These are phyloP conservation scores for Aviceda subcristata DNA, from an alignment of 2,113 vertebrate species.

Conservation along the genomic window DNA sequence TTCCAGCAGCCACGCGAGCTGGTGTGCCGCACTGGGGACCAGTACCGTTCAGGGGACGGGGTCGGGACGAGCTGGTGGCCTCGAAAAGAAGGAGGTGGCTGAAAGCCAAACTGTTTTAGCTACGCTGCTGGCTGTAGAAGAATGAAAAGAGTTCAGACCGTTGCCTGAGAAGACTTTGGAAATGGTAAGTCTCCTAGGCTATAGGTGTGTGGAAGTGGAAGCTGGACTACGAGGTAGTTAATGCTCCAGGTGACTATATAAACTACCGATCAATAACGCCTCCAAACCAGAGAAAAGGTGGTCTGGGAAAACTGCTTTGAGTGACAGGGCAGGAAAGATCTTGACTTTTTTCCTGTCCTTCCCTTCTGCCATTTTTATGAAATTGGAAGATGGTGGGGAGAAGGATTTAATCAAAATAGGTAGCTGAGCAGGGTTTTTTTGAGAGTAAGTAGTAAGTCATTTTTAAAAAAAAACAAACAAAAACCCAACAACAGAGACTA, in stretches of 20 bases:
- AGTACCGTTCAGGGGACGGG: rapidly evolving
- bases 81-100: not conserved
- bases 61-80: not conserved
- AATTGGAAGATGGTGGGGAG: not conserved
- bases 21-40: not conserved
- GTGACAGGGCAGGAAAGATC: not conserved
- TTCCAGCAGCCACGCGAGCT: not conserved
- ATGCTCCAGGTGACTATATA: not conserved
- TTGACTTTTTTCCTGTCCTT: not conserved
- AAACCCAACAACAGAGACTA: not conserved
- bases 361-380: not conserved
- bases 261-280: not conserved
- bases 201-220: rapidly evolving
- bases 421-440: not conserved
- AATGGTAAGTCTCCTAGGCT: not conserved
- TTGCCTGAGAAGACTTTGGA: not conserved
- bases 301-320: not conserved
- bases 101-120: not conserved
- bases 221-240: not conserved
- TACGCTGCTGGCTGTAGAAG: rapidly evolving
- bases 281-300: not conserved
- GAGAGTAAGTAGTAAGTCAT: not conserved
- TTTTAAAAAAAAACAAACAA: not conserved
- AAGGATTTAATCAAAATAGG: not conserved
- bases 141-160: rapidly evolving